Percentiles rank a stretch among this genome's conserved stretches.
phyloP scores from a whole-genome alignment of 2,113 vertebrate species.

The Kryptolebias marmoratus region DNA sequence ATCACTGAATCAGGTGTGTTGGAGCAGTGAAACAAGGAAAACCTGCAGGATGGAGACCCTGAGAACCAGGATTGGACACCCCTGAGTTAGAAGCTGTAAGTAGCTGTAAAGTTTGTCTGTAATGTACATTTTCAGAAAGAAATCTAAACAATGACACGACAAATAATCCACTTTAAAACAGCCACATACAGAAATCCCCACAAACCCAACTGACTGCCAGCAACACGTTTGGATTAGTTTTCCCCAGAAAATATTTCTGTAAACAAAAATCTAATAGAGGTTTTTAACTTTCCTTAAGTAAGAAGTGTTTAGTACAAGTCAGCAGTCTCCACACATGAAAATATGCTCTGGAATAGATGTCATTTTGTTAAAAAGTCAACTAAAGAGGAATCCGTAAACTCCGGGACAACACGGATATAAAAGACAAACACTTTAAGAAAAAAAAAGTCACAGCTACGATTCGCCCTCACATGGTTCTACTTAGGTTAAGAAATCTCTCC shows the following conservation, averaged over 20 bases:
- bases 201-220: not conserved
- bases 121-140: no score
- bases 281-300: no score
- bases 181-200: not conserved
- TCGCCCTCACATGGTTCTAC: conserved; percentile 69
- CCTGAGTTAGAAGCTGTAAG: no score
- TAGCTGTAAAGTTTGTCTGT: no score
- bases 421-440: conserved; percentile 14
- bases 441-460: conserved; percentile 11
- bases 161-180: no score
- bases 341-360: no score
- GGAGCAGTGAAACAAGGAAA: no score
- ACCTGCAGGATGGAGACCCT: no score
- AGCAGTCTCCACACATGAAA: no score
- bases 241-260: conserved; percentile 4
- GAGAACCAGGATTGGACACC: no score
- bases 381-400: conserved; percentile 8
- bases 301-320: not conserved
- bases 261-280: conserved; percentile 1
- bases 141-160: no score
- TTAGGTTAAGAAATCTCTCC: conserved; percentile 69
- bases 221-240: conserved; percentile 15
- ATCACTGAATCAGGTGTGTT: no score
- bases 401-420: not conserved
- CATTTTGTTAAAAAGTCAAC: not conserved